These are phyloP conservation scores for Aplochiton taeniatus DNA, from an alignment of 2,797 vertebrate genomes.

Conservation along the genomic window DNA sequence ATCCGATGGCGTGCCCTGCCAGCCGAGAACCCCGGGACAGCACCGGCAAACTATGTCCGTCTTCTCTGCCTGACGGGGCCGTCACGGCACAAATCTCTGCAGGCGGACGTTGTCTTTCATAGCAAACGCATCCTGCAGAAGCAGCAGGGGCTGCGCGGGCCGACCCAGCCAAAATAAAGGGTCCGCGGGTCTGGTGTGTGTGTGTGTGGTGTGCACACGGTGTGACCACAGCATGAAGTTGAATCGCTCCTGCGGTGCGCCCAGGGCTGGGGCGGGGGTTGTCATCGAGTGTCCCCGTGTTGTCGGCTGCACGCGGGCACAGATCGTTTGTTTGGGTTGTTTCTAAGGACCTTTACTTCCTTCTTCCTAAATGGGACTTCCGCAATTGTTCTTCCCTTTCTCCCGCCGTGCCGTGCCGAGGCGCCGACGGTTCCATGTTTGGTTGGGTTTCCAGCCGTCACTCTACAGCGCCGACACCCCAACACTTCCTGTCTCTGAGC, in stretches of 20 bases:
- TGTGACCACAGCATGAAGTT: constrained; percentile 43
- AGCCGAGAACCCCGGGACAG: constrained; percentile 23
- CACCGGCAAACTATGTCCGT: constrained; percentile 31
- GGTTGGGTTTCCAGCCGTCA: constrained; percentile 11
- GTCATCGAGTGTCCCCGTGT: constrained; percentile 41
- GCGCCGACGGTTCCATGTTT: constrained; percentile 7
- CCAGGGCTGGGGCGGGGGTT: constrained; percentile 17
- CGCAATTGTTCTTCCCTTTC: neutral
- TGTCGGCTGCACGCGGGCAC: no score
- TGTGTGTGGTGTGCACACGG: no score
- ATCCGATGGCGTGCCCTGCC: constrained; percentile 10
- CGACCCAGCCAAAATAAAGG: constrained; percentile 19
- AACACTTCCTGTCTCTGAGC: constrained; percentile 45
- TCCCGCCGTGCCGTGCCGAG: neutral
- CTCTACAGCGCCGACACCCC: constrained; percentile 11
- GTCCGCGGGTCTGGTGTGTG: constrained; percentile 19
- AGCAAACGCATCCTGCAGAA: neutral
- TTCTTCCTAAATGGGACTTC: no score
- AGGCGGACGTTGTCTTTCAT: neutral
- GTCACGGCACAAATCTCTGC: constrained; percentile 2
- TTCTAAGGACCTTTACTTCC: no score
- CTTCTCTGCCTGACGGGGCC: neutral
- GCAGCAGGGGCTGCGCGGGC: neutral
- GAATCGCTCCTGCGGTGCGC: constrained; percentile 36
- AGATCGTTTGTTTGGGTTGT: no score